Conservation (phyloP, 2,797 vertebrate genomes). For the Crocodylus rhombifer region DNA sequence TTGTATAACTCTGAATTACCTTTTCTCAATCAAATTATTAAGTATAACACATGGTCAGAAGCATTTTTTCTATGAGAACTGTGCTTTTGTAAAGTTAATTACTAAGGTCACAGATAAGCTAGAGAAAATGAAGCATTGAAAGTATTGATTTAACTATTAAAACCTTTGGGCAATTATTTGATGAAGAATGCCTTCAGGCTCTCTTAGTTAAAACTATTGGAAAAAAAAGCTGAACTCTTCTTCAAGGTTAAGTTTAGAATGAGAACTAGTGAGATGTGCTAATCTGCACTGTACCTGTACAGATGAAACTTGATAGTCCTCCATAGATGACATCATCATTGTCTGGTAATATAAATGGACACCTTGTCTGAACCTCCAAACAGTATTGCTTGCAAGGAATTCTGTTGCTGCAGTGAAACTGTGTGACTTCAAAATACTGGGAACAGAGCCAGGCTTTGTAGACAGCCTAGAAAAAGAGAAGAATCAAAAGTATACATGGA, state of each 20-base stretch:
- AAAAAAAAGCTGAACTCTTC: not conserved
- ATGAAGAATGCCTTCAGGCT: not conserved
- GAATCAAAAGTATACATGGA: slow-evolving; percentile 65
- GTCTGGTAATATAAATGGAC: slow-evolving; percentile 98
- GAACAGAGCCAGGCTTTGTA: slow-evolving; percentile 99
- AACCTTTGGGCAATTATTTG: not conserved
- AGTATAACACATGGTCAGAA: not conserved
- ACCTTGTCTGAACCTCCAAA: slow-evolving; percentile 98
- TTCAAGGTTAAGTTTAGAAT: not conserved
- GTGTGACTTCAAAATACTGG: slow-evolving; percentile 98
- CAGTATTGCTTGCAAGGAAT: slow-evolving; percentile 99
- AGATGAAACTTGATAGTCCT: slow-evolving; percentile 99
- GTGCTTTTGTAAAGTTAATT: not conserved
- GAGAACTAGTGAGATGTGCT: not conserved
- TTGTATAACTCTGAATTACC: not conserved
- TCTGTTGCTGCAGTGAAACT: slow-evolving; percentile 97
- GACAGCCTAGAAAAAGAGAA: slow-evolving; percentile 88
- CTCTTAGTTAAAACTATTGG: not conserved
- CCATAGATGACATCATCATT: slow-evolving; percentile 98
- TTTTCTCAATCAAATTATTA: not conserved
- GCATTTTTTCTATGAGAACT: not conserved
- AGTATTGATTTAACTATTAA: not conserved
- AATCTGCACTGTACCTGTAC: slow-evolving; percentile 89
- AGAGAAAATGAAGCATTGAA: not conserved
- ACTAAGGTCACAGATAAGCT: not conserved